Base-by-base conservation (phyloP, 2,113 vertebrate species). In the Brachirus orientalis region DNA sequence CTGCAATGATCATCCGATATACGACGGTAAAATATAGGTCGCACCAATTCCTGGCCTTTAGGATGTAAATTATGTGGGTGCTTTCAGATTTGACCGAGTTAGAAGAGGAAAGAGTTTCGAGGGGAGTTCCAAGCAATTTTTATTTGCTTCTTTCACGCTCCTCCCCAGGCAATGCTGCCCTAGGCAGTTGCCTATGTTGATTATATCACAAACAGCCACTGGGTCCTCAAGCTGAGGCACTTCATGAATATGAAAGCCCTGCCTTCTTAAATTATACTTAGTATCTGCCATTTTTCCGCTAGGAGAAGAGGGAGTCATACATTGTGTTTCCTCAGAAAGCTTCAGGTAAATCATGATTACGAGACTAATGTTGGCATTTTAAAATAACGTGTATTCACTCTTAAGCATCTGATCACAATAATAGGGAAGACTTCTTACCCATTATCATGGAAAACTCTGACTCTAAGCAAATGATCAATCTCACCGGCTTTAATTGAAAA, bases 401-500 rank as follows among this genome's bases (percentile, higher is more conserved):
- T 60, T 59, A 51, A 10, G 46, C 41, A 43, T 50, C 55, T 54
- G 22, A 36, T 38, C 51, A 54, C 57, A 67, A 52, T 16, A 6
- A 47, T 1, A 9, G 38, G 14, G 56, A 43, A 35, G 38, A 63
- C 4, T 36, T 58, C 28, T 52, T 45, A 56, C n/a, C 51, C 19
- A 33, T 75, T 75, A 55, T 51, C 20, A 8, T n/a, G 51, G 41
- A 35, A 47, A 69, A 59, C 50, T 41, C 37, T 19, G 46, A 80
- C 58, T 65, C 37, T 12, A 40, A 17, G 36, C 45, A 63, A 44
- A 69, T 69, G 64, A 72, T 80, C 74, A 47, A 65, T 72, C 63
- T 61, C 65, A 18, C 43, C 28, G 56, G 38, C 52, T 71, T 75
- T 69, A 82, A 82, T 82, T 82, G 72, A 83, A 87, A 77, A 72